Percentiles rank a stretch among this genome's conserved stretches.
phyloP scores from a whole-genome alignment of 2,888 invertebrate genomes.

The Sphaeridia pumilis region DNA sequence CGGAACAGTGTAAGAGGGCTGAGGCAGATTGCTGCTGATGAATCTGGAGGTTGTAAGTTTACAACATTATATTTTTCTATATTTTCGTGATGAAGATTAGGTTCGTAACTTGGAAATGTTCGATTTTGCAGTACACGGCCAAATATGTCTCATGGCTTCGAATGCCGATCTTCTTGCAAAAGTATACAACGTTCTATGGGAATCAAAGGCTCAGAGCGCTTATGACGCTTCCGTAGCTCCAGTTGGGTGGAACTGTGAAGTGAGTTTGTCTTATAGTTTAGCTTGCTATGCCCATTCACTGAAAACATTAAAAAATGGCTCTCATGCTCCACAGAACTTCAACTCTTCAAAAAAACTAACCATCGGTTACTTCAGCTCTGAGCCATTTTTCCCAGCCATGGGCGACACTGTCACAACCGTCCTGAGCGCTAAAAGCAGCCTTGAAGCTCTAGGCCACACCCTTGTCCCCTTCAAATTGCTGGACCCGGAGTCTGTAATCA shows the following conservation, averaged over 20 bases:
- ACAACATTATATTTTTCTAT: neutral
- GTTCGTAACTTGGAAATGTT: neutral
- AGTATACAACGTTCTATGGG: neutral
- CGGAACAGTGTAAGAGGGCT: slow-evolving; percentile 37
- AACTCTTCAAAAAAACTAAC: slow-evolving; percentile 9
- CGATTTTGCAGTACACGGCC: slow-evolving; percentile 1
- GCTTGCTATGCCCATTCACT: neutral
- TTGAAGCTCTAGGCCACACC: slow-evolving; percentile 19
- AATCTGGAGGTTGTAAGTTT: slow-evolving; percentile 13
- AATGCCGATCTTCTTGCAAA: neutral
- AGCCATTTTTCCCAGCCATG: slow-evolving; percentile 19
- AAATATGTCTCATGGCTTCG: neutral
- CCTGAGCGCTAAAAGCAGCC: slow-evolving; percentile 15
- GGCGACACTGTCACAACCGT: slow-evolving; percentile 19
- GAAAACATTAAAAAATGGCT: neutral
- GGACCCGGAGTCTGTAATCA: neutral
- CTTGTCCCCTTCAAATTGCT: slow-evolving; percentile 21
- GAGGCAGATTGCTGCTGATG: slow-evolving; percentile 3
- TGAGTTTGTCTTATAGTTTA: neutral
- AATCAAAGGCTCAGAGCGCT: neutral
- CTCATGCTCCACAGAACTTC: neutral
- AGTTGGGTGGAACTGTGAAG: slow-evolving; percentile 4
- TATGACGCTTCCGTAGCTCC: slow-evolving; percentile 3
- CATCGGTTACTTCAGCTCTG: slow-evolving; percentile 22
- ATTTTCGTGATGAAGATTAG: neutral